Evolutionary conservation across 2,113 vertebrate genomes (phyloP).

Genomic region (Gymnocephalus cernua): DNA sequence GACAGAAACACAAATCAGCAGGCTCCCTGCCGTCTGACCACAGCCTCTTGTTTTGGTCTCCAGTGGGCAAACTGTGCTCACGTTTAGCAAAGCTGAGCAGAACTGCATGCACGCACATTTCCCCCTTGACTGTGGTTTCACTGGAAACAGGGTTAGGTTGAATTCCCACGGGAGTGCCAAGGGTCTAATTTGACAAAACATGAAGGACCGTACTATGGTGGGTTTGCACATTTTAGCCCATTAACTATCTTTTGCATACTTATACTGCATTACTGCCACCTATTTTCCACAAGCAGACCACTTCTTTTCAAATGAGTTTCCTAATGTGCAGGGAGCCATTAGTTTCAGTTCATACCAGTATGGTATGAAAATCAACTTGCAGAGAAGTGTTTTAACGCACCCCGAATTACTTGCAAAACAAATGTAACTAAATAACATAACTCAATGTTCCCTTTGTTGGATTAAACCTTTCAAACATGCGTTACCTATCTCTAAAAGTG

Average conservation of each 20-base stretch:
- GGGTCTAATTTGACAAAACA: background rate
- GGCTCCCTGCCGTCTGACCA: constrained; percentile 9
- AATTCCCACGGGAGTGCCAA: background rate
- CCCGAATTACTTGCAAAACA: background rate
- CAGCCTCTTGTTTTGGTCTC: constrained; percentile 7
- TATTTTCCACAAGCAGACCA: background rate
- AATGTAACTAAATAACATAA: background rate
- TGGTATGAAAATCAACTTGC: background rate
- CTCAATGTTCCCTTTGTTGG: background rate
- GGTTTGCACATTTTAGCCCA: background rate
- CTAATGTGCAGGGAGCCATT: background rate
- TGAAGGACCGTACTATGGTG: background rate
- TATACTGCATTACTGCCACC: background rate
- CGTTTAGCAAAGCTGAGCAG: background rate
- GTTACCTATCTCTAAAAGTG: background rate
- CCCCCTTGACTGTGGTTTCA: background rate
- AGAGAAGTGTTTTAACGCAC: background rate
- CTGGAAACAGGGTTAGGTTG: background rate
- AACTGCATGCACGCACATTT: background rate
- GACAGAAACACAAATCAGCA: constrained; percentile 49
- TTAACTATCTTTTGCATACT: background rate
- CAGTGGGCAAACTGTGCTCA: background rate
- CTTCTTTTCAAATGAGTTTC: background rate
- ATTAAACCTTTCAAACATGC: background rate
- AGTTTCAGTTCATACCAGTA: background rate